phyloP scores from a whole-genome alignment of 2,113 vertebrate genomes.

The Noturus placidus region DNA sequence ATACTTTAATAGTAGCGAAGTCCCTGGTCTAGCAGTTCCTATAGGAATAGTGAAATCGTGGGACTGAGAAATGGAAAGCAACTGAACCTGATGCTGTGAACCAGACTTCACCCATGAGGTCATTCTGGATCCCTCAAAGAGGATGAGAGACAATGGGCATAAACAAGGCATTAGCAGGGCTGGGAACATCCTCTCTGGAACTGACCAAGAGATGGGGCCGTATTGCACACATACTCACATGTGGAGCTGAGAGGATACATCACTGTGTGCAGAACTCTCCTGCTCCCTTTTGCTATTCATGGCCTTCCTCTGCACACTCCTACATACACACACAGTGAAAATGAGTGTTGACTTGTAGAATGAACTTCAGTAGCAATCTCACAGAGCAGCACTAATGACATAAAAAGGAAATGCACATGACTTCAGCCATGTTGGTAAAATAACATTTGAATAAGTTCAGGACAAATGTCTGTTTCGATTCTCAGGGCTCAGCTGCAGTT shows the following conservation, averaged over 20 bases:
- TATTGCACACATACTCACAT: constrained; percentile 51
- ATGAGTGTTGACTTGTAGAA: no score
- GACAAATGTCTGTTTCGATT: background rate
- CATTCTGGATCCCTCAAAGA: background rate
- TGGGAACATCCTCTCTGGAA: background rate
- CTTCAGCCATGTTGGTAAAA: background rate
- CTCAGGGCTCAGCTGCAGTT: background rate
- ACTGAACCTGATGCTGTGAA: background rate
- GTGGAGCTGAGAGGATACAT: constrained; percentile 62
- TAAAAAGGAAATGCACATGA: background rate
- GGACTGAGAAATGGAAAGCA: background rate
- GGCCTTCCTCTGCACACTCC: constrained; percentile 54
- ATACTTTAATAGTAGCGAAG: background rate
- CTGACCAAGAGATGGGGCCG: background rate
- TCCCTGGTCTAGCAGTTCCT: background rate
- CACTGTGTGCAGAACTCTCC: constrained; percentile 27
- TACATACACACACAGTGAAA: constrained; percentile 29
- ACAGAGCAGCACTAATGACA: background rate
- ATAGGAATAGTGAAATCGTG: background rate
- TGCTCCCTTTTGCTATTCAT: constrained; percentile 19
- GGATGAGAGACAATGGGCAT: background rate
- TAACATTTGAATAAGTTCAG: background rate
- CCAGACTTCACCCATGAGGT: background rate
- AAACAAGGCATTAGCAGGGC: background rate
- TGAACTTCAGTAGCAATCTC: background rate